phyloP scores from a whole-genome alignment of 2,113 vertebrate genomes.

The Sula dactylatra region DNA sequence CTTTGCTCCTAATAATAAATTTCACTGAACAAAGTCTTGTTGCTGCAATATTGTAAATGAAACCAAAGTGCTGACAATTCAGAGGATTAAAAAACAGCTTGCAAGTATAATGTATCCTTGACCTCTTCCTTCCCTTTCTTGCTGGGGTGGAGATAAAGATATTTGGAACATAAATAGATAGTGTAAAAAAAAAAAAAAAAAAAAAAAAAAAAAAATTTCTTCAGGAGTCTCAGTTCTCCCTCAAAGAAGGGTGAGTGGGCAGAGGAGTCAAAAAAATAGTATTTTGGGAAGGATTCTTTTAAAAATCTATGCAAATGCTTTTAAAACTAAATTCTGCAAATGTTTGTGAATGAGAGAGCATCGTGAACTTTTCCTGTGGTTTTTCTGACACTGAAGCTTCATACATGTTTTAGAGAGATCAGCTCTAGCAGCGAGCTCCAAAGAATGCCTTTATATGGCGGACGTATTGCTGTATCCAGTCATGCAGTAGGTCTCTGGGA shows the following conservation, averaged over 20 bases:
- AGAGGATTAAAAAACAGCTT: not conserved
- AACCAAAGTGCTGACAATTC: not conserved
- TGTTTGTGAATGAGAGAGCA: not conserved
- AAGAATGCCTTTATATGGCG: not conserved
- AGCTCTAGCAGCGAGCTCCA: not conserved
- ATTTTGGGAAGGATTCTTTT: not conserved
- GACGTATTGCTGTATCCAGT: not conserved
- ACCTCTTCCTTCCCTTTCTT: conserved; percentile 21
- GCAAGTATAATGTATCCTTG: not conserved
- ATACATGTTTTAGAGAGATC: not conserved
- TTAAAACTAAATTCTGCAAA: not conserved
- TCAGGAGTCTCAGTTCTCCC: not conserved
- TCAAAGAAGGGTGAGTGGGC: not conserved
- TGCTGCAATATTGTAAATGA: not conserved
- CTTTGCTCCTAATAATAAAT: not conserved
- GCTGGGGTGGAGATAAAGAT: not conserved
- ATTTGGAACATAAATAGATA: not conserved
- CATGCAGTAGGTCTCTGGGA: not conserved
- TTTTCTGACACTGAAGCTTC: not conserved
- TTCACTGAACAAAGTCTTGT: not conserved
- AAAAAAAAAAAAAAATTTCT: not conserved
- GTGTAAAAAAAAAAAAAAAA: not conserved
- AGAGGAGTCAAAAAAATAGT: not conserved
- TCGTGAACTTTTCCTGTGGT: not conserved
- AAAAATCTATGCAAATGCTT: not conserved